Conservation (phyloP, 2,888 invertebrate genomes). For the Drosophila percnosoma region DNA sequence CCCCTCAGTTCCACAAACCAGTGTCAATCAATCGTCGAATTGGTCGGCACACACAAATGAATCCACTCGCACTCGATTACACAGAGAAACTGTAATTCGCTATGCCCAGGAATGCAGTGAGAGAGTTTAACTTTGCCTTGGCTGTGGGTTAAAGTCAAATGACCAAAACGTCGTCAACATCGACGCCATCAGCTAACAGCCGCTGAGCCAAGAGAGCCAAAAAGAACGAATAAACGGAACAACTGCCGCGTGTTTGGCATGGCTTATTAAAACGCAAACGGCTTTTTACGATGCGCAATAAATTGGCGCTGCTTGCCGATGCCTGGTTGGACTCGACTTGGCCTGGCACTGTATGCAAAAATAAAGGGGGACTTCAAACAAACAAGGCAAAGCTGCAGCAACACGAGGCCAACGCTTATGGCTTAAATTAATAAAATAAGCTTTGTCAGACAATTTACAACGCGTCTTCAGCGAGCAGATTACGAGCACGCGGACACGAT, state of each 20-base stretch:
- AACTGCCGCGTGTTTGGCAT: slow-evolving; percentile 72
- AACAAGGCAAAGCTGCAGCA: slow-evolving; percentile 47
- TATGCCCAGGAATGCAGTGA: slow-evolving; percentile 57
- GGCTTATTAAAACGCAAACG: slow-evolving; percentile 81
- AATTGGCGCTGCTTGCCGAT: slow-evolving; percentile 66
- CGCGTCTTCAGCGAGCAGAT: slow-evolving; percentile 83
- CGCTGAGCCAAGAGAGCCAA: slow-evolving; percentile 14
- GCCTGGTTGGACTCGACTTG: not conserved
- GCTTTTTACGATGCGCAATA: slow-evolving; percentile 78
- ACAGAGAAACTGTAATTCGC: slow-evolving; percentile 48
- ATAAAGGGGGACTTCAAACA: slow-evolving; percentile 45
- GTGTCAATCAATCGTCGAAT: slow-evolving; percentile 68
- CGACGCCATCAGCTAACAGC: slow-evolving; percentile 69
- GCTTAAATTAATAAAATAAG: slow-evolving; percentile 83
- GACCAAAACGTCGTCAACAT: slow-evolving; percentile 55
- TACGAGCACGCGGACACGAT: slow-evolving; percentile 75
- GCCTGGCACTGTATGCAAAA: slow-evolving; percentile 58
- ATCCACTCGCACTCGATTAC: slow-evolving; percentile 32
- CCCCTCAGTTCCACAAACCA: slow-evolving; percentile 45
- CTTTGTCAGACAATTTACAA: slow-evolving; percentile 83
- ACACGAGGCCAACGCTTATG: slow-evolving; percentile 70
- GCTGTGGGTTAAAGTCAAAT: slow-evolving; percentile 32
- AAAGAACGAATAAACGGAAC: slow-evolving; percentile 52
- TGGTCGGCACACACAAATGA: slow-evolving; percentile 24
- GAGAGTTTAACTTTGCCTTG: slow-evolving; percentile 24